phyloP scores from a whole-genome alignment of 2,113 vertebrate genomes.

The Stegostoma tigrinum region DNA sequence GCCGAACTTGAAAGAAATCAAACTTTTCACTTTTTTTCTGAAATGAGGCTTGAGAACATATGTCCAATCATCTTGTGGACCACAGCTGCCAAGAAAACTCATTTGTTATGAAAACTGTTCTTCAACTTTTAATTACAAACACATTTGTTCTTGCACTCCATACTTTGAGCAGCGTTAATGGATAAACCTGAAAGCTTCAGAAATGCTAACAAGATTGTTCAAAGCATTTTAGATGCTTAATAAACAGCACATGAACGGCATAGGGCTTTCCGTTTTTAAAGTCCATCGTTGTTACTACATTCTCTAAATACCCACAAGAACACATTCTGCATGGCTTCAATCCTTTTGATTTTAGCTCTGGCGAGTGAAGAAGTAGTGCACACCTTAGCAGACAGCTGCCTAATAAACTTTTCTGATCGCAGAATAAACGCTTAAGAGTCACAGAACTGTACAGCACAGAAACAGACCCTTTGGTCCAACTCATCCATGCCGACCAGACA shows the following conservation, averaged over 20 bases:
- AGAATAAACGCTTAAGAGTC: not conserved
- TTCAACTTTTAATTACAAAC: not conserved
- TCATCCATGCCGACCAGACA: too few species aligned
- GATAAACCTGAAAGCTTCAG: not conserved
- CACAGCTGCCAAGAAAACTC: not conserved
- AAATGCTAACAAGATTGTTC: not conserved
- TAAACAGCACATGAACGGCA: not conserved
- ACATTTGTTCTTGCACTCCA: constrained; percentile 2
- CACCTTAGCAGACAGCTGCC: not conserved
- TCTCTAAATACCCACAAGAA: not conserved
- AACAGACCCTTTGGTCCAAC: too few species aligned
- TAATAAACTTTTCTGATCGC: not conserved
- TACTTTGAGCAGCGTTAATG: not conserved
- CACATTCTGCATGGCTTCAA: not conserved
- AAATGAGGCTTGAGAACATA: not conserved
- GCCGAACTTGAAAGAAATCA: not conserved
- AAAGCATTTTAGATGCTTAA: not conserved
- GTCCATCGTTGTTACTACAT: too few species aligned
- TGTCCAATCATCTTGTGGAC: not conserved
- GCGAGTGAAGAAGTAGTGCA: not conserved
- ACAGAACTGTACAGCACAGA: too few species aligned
- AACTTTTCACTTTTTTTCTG: not conserved
- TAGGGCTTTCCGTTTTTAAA: not conserved
- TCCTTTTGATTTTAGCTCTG: not conserved
- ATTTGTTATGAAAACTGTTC: constrained; percentile 12